These are phyloP conservation scores for Grus americana DNA, from an alignment of 2,113 vertebrate species.

Conservation along the genomic window DNA sequence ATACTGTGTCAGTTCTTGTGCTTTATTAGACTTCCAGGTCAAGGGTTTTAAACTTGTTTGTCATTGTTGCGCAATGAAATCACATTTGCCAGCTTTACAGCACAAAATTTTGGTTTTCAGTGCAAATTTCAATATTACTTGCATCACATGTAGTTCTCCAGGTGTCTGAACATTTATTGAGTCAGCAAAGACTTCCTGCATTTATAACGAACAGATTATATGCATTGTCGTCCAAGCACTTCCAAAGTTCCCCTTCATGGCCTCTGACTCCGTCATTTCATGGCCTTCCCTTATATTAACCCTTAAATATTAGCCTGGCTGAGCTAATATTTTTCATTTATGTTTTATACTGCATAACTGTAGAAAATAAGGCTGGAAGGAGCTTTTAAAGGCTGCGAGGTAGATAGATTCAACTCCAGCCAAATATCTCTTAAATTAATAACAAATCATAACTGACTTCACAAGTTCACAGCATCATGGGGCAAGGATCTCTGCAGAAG, in stretches of 20 bases:
- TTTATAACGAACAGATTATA: not conserved
- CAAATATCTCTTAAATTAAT: not conserved
- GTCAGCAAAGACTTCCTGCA: not conserved
- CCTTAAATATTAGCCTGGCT: not conserved
- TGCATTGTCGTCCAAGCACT: not conserved
- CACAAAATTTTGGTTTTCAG: not conserved
- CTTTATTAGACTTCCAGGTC: conserved; percentile 28
- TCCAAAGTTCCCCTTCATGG: not conserved
- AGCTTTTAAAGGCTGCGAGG: not conserved
- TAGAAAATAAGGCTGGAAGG: not conserved
- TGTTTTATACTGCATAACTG: not conserved
- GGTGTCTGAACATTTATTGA: not conserved
- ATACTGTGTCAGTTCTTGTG: not conserved
- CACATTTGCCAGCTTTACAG: not conserved
- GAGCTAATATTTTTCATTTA: not conserved
- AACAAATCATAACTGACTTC: not conserved
- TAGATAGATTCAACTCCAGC: not conserved
- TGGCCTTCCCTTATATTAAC: not conserved
- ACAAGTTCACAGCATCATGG: not conserved
- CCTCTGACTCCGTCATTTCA: not conserved
- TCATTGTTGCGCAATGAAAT: not conserved
- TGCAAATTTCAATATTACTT: not conserved
- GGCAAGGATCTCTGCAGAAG: not conserved
- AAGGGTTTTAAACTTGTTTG: conserved; percentile 2
- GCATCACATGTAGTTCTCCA: not conserved